Conservation (phyloP, 2,888 invertebrate species). For the Hydrotaea cyrtoneurina region DNA sequence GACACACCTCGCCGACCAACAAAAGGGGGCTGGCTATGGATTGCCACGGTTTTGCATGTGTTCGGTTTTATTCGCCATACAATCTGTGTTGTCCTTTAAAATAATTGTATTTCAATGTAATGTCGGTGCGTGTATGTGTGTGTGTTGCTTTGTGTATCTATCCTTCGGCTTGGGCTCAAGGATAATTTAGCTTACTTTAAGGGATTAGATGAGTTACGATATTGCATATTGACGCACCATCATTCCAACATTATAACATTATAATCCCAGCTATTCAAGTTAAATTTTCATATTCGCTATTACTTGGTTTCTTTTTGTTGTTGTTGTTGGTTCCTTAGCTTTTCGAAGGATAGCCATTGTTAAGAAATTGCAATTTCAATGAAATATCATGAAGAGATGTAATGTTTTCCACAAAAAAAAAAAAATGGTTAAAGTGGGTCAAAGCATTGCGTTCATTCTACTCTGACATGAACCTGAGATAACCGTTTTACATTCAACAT, state of each 20-base stretch:
- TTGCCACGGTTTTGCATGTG: no score
- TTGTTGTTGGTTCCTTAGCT: no score
- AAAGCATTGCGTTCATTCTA: not conserved
- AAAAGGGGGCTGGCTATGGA: not conserved
- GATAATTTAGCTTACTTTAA: not conserved
- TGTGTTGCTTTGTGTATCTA: not conserved
- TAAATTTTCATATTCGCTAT: not conserved
- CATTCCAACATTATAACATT: not conserved
- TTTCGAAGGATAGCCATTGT: not conserved
- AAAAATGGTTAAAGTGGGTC: not conserved
- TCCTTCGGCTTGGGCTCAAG: not conserved
- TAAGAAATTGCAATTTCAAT: not conserved
- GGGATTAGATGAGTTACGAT: not conserved
- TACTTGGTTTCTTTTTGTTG: not conserved
- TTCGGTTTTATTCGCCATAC: constrained; percentile 15
- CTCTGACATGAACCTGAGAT: not conserved
- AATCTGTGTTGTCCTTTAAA: constrained; percentile 15
- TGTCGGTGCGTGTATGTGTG: not conserved
- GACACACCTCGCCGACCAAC: constrained; percentile 48
- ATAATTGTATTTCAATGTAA: constrained; percentile 17
- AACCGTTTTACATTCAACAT: not conserved
- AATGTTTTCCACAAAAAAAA: no score
- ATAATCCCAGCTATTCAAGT: not conserved
- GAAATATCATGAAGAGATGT: not conserved
- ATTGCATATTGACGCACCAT: not conserved